Percentiles rank a stretch among this genome's conserved stretches.
These are phyloP conservation scores for Microtus ochrogaster DNA, from an alignment of 2,113 vertebrate species.

Conservation along the genomic window DNA sequence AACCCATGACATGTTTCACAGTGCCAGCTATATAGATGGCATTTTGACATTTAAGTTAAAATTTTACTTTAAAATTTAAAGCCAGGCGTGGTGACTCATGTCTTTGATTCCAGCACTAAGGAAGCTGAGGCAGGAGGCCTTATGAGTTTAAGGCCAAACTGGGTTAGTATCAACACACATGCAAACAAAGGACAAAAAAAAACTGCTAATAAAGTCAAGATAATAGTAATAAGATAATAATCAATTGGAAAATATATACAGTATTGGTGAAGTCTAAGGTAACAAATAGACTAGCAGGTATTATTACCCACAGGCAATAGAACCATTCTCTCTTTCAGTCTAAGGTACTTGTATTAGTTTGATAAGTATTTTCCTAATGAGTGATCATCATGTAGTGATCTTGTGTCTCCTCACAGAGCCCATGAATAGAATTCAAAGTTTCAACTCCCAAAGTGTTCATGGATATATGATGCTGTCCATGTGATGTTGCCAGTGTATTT, in stretches of 20 bases:
- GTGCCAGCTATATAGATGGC: background rate
- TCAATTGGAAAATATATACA: conserved; percentile 3
- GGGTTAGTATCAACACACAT: background rate
- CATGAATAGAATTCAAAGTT: background rate
- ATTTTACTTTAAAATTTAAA: conserved; percentile 37
- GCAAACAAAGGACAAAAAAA: background rate
- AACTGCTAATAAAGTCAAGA: background rate
- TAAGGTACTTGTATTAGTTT: background rate
- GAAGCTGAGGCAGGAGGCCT: background rate
- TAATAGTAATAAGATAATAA: background rate
- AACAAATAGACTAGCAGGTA: background rate
- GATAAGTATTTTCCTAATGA: conserved; percentile 17
- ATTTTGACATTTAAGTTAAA: conserved; percentile 21
- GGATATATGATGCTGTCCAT: background rate
- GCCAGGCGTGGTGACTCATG: background rate
- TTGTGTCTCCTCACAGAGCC: background rate
- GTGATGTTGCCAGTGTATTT: background rate
- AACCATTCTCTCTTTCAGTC: conserved; percentile 6
- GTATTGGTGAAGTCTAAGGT: background rate
- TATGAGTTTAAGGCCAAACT: background rate
- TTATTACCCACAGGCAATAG: background rate
- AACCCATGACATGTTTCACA: background rate
- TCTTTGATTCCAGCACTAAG: background rate
- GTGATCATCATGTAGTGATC: background rate
- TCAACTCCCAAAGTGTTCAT: background rate